These are phyloP conservation scores for Formica selysi DNA, from an alignment of 1,140 invertebrate genomes.

Conservation along the genomic window DNA sequence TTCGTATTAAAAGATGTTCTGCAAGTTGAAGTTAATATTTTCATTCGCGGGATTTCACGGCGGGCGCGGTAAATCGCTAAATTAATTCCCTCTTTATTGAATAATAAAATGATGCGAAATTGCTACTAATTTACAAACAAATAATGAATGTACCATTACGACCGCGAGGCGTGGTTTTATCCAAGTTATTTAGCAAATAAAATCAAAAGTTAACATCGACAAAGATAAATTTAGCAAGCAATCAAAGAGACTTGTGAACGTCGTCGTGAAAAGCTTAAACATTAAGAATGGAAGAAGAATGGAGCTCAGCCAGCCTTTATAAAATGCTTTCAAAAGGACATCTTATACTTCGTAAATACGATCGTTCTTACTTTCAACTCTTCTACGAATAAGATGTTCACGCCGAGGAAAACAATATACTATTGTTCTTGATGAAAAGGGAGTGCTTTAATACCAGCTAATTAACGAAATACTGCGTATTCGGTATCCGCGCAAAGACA, in stretches of 20 bases:
- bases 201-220: not conserved
- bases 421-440: constrained; percentile 11
- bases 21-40: constrained; percentile 55
- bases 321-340: constrained; percentile 28
- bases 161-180: not conserved
- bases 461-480: constrained; percentile 55
- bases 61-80: constrained; percentile 20
- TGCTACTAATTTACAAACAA: constrained; percentile 18
- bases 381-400: not conserved
- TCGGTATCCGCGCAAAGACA: not conserved
- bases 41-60: not conserved
- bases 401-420: constrained; percentile 33
- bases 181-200: constrained; percentile 26
- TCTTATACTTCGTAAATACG: constrained; percentile 27
- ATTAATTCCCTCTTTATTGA: constrained; percentile 42
- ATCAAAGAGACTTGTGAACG: not conserved
- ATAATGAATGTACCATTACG: not conserved
- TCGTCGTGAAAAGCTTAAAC: constrained; percentile 18
- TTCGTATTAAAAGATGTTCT: constrained; percentile 59
- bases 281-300: constrained; percentile 12
- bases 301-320: constrained; percentile 3
- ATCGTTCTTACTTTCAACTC: constrained; percentile 38
- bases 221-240: constrained; percentile 28
- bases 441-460: constrained; percentile 35
- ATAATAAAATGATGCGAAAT: not conserved